Conservation (phyloP, 2,888 invertebrate genomes). For the Tethea ocularis region DNA sequence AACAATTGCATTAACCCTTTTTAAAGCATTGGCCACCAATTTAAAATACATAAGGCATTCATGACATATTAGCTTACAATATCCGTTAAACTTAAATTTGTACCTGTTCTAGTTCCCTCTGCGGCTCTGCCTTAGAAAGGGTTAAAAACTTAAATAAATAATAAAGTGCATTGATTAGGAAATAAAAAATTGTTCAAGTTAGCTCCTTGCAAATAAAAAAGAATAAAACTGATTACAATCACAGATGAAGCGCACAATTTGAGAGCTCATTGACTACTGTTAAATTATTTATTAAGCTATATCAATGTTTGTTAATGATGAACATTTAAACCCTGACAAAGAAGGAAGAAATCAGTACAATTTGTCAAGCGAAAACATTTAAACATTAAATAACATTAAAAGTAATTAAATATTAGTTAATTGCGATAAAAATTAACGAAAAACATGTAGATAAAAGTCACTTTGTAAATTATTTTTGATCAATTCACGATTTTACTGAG, state of each 20-base stretch:
- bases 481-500: neutral
- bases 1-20: slow-evolving; percentile 74
- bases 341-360: slow-evolving; percentile 51
- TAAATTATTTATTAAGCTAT: slow-evolving; percentile 17
- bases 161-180: slow-evolving; percentile 74
- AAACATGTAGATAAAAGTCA: neutral
- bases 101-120: too few relatives aligned
- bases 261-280: slow-evolving; percentile 63
- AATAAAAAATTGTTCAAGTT: slow-evolving; percentile 70
- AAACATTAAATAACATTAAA: slow-evolving; percentile 15
- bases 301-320: neutral
- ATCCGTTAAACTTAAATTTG: too few relatives aligned
- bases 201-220: slow-evolving; percentile 61
- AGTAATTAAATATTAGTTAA: slow-evolving; percentile 14
- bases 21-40: too few relatives aligned
- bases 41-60: too few relatives aligned
- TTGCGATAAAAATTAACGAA: slow-evolving; percentile 3
- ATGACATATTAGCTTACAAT: too few relatives aligned
- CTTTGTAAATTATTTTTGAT: neutral
- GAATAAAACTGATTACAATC: slow-evolving; percentile 73
- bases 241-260: slow-evolving; percentile 75
- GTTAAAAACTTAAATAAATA: slow-evolving; percentile 80
- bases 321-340: slow-evolving; percentile 47
- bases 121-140: too few relatives aligned
- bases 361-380: slow-evolving; percentile 44